Percentiles rank a stretch among this genome's conserved stretches.
Evolutionary conservation across 2,797 vertebrate genomes (phyloP).

Genomic region (Anomalospiza imberbis): DNA sequence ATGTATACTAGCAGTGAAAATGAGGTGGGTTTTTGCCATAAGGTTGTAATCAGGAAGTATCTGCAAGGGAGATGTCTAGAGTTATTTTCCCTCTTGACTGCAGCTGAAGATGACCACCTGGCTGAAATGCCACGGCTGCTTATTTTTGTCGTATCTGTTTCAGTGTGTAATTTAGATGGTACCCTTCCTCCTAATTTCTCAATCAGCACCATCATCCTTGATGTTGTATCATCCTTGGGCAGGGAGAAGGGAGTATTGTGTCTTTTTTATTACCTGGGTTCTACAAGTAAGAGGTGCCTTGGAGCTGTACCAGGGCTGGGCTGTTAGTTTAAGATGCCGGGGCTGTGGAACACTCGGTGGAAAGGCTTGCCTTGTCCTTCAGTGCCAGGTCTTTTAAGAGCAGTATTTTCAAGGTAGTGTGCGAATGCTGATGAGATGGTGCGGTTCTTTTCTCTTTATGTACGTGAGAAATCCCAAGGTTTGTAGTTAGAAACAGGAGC

Average conservation of each 20-base stretch:
- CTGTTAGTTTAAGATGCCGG: neutral
- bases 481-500: neutral
- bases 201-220: neutral
- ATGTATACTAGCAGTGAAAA: neutral
- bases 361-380: neutral
- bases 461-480: neutral
- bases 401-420: neutral
- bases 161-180: neutral
- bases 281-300: neutral
- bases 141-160: slow-evolving; percentile 8
- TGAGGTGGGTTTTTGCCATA: neutral
- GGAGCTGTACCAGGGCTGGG: neutral
- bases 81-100: slow-evolving; percentile 21
- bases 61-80: neutral
- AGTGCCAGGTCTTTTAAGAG: neutral
- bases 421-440: accelerated
- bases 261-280: neutral
- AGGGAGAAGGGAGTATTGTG: neutral
- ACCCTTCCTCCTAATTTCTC: slow-evolving; percentile 20
- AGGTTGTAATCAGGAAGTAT: slow-evolving; percentile 24
- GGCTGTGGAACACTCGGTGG: neutral
- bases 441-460: neutral
- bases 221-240: neutral
- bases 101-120: slow-evolving; percentile 42
- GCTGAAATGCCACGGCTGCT: slow-evolving; percentile 48